phyloP scores from a whole-genome alignment of 2,113 vertebrate species.

The Petroica traversi region DNA sequence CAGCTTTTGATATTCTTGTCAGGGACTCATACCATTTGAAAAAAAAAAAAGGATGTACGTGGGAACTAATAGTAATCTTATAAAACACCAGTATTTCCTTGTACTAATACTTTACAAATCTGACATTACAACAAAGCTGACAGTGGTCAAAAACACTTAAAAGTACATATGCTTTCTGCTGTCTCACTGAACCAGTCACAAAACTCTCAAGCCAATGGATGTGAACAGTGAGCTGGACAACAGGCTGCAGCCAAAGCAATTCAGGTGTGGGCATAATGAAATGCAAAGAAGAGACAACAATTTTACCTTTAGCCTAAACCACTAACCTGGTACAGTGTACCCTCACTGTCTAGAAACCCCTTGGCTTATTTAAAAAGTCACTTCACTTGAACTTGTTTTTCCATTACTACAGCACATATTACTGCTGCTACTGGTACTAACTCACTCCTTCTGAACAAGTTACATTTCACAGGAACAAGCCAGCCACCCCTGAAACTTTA shows the following conservation, averaged over 20 bases:
- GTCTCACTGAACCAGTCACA: fast-evolving
- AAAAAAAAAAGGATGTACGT: not conserved
- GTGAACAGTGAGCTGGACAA: not conserved
- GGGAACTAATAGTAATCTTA: not conserved
- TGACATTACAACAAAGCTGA: not conserved
- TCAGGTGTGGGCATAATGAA: not conserved
- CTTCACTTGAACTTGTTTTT: not conserved
- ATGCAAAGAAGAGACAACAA: not conserved
- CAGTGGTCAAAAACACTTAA: not conserved
- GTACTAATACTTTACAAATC: not conserved
- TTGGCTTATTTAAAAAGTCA: not conserved
- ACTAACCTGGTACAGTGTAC: not conserved
- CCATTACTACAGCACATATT: not conserved
- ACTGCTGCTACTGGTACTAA: fast-evolving
- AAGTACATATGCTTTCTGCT: not conserved
- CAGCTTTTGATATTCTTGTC: not conserved
- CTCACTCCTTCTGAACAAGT: not conserved
- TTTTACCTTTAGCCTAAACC: not conserved
- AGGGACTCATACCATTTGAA: not conserved
- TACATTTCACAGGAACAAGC: not conserved
- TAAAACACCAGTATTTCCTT: not conserved
- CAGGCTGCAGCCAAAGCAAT: not conserved
- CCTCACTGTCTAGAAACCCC: not conserved
- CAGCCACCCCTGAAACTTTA: not conserved
- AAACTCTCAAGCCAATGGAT: not conserved